Conservation (phyloP, 2,797 vertebrate species). For the Natrix natrix region DNA sequence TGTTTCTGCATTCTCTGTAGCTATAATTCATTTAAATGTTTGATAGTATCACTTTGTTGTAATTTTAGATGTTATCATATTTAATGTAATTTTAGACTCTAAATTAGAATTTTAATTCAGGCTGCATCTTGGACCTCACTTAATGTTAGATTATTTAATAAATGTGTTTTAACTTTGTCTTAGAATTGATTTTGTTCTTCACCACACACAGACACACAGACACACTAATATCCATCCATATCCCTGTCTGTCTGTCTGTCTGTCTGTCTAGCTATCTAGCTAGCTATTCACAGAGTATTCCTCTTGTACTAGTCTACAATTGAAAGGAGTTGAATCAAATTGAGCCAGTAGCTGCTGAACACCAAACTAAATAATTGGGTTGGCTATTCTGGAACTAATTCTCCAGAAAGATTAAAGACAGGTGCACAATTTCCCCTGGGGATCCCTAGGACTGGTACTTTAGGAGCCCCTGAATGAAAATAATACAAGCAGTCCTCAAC, state of each 20-base stretch:
- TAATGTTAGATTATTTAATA: not conserved
- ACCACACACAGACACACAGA: not conserved
- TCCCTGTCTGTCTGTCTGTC: not conserved
- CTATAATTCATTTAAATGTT: not conserved
- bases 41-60: not conserved
- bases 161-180: not conserved
- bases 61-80: not conserved
- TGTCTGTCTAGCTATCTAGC: not conserved
- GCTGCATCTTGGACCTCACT: not conserved
- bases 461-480: not conserved
- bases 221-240: not conserved
- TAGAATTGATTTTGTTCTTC: not conserved
- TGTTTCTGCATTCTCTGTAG: not conserved
- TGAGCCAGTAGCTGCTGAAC: not conserved
- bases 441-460: not conserved
- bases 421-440: not conserved
- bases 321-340: not conserved
- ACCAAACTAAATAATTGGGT: not conserved
- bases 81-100: not conserved
- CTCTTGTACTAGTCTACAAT: not conserved
- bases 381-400: not conserved
- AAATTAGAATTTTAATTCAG: not conserved
- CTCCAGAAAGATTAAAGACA: not conserved
- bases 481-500: not conserved
- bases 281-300: not conserved